Conservation (phyloP, 2,797 vertebrate genomes). For the Corythornis leucogaster region DNA sequence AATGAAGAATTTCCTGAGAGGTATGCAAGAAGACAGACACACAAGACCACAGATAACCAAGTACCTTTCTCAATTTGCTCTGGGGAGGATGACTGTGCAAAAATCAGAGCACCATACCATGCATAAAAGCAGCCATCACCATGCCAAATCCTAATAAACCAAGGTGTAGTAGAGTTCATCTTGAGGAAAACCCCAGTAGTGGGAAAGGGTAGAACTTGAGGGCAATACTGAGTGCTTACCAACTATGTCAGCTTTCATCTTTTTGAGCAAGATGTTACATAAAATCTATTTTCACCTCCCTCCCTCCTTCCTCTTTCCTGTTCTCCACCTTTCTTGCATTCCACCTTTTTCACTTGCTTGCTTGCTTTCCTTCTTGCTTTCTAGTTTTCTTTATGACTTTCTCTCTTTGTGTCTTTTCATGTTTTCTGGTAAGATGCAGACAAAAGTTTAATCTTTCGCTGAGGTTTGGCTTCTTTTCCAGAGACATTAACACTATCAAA, state of each 20-base stretch:
- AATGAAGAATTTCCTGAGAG: neutral
- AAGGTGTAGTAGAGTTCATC: neutral
- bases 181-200: neutral
- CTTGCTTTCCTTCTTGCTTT: no score
- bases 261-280: neutral
- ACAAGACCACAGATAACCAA: neutral
- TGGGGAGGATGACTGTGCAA: neutral
- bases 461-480: neutral
- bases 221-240: neutral
- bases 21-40: neutral
- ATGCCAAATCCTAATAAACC: neutral
- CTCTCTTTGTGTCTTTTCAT: neutral
- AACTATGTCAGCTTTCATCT: neutral
- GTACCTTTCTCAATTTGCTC: neutral
- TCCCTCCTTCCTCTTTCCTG: no score
- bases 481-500: neutral
- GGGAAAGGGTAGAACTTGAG: neutral
- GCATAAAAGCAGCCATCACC: neutral
- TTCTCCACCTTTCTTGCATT: no score
- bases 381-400: neutral
- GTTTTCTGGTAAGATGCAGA: neutral
- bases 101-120: neutral
- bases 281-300: neutral
- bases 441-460: neutral
- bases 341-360: rapidly evolving